Evolutionary conservation across 2,888 invertebrate species (phyloP), one percentile per base, ranked within the genome.

Genomic region (Trachelus tabidus): DNA sequence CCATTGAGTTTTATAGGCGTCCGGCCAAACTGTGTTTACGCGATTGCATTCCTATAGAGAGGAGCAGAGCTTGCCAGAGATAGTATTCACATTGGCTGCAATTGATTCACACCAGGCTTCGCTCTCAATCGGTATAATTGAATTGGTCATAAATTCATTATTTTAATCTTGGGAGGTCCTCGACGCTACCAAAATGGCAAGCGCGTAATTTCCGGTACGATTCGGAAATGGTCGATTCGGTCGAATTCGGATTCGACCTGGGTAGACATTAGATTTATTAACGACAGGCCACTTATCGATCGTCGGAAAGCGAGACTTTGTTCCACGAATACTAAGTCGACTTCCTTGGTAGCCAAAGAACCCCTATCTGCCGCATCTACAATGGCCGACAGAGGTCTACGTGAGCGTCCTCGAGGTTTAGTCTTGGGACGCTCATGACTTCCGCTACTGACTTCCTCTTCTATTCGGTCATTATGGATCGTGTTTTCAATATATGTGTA

Each of bases 281-380:
- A 81, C 81, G 81, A 80, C 80, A 80, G 79, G 76, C 79, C 73
- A 80, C 56, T 73, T 68, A 40, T 75, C 75, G 82, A 81, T 81
- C 77, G 81, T 83, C 84, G 87, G 85, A 85, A 86, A 86, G 82
- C 83, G 82, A 69, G 79, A 81, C 79, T 76, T 84, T 84, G 83
- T 81, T 80, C 77, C 73, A 79, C 77, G 87, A 87, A 87, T 87
- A 87, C 84, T 87, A 87, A 87, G 82, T 78, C 77, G 77, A 83
- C 84, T 87, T 87, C 87, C 87, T 85, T 80, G 81, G 77, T 81
- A 73, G 76, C 77, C 68, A 31, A 74, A 11, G 37, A 12, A n/a
- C 74, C 37, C 33, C 33, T 33, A 33, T 34, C 33, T 34, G 33
- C 71, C 33, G 33, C 33, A 71, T 71, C 71, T 71, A 71, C 33